phyloP scores from a whole-genome alignment of 2,888 invertebrate species.

The Acrobasis repandana region DNA sequence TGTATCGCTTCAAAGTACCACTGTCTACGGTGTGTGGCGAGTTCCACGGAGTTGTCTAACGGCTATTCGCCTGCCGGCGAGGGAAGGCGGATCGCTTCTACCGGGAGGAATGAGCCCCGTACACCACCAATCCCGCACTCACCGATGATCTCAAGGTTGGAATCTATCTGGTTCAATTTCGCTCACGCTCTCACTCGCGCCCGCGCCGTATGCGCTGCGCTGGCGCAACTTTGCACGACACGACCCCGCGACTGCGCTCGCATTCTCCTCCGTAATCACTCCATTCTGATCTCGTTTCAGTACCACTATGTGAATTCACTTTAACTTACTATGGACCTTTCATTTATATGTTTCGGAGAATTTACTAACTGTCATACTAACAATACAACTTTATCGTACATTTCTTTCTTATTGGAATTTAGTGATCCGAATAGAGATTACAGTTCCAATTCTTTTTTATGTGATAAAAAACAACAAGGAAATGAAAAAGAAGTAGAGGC shows the following conservation, averaged over 20 bases:
- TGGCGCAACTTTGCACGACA: conserved; percentile 65
- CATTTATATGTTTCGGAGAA: conserved; percentile 38
- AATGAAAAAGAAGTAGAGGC: no score
- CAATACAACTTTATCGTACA: neutral
- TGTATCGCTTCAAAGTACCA: conserved; percentile 79
- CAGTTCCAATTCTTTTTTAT: no score
- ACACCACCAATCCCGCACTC: conserved; percentile 74
- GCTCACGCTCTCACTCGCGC: conserved; percentile 25
- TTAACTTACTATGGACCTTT: conserved; percentile 43
- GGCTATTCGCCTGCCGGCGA: conserved; percentile 78
- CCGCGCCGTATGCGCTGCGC: conserved; percentile 37
- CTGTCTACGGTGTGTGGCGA: conserved; percentile 64
- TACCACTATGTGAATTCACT: conserved; percentile 36
- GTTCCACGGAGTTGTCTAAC: conserved; percentile 71
- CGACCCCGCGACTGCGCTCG: conserved; percentile 63
- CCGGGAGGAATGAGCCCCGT: conserved; percentile 83
- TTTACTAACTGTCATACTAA: neutral
- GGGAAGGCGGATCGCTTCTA: conserved; percentile 73
- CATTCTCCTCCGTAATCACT: conserved; percentile 59
- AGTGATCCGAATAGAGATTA: conserved; percentile 2
- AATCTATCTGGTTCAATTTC: conserved; percentile 47
- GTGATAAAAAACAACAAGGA: no score
- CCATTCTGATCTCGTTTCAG: conserved; percentile 67
- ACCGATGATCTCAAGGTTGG: conserved; percentile 83
- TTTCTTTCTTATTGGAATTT: conserved; percentile 10